Evolutionary conservation across 2,888 invertebrate species (phyloP).

Genomic region (Caenorhabditis doughertyi): DNA sequence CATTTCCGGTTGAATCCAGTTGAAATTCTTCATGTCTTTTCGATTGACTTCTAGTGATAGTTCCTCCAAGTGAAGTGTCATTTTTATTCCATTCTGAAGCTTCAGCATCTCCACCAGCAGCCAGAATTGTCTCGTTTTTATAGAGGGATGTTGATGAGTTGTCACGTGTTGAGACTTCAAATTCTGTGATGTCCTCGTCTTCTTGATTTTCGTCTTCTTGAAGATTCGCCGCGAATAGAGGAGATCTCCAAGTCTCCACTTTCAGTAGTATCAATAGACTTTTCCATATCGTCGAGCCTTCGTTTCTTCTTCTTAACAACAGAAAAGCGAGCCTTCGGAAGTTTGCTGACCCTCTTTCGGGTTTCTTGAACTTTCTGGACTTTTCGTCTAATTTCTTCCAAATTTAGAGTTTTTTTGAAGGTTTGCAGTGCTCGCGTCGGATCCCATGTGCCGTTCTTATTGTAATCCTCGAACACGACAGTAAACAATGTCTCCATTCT

Average conservation of each 20-base stretch:
- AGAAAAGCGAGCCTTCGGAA: neutral
- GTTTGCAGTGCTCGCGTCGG: neutral
- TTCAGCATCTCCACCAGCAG: constrained; percentile 4
- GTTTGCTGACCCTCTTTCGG: neutral
- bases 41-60: neutral
- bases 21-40: neutral
- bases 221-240: neutral
- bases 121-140: constrained; percentile 29
- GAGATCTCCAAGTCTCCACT: constrained; percentile 6
- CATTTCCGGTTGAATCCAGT: constrained; percentile 11
- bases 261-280: neutral
- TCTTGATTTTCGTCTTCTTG: neutral
- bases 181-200: neutral
- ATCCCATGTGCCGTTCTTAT: neutral
- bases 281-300: neutral
- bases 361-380: neutral
- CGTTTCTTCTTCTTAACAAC: neutral
- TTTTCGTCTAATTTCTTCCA: neutral
- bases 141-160: neutral
- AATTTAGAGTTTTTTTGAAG: neutral
- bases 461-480: constrained; percentile 27
- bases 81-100: neutral
- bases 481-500: neutral
- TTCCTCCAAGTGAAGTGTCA: neutral
- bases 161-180: constrained; percentile 4